These are phyloP conservation scores for Tiphia femorata DNA, from an alignment of 2,888 invertebrate species.

Conservation along the genomic window DNA sequence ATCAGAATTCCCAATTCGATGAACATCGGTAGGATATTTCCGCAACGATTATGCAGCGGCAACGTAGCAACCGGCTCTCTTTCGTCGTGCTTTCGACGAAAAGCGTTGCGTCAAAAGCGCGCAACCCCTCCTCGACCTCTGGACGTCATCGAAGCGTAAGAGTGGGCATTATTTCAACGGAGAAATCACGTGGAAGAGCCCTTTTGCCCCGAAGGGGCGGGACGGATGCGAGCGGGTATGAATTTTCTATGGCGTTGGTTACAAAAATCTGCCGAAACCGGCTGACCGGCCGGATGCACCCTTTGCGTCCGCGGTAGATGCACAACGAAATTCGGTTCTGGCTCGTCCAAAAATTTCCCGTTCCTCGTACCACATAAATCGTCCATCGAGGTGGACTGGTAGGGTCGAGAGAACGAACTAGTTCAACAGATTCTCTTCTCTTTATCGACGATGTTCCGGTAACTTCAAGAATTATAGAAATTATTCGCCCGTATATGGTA, in stretches of 20 bases:
- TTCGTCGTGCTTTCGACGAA: not conserved
- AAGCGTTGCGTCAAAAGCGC: not conserved
- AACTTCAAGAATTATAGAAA: too few relatives aligned
- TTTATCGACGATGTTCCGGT: too few relatives aligned
- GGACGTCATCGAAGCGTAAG: constrained; percentile 10
- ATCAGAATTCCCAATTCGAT: too few relatives aligned
- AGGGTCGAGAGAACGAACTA: too few relatives aligned
- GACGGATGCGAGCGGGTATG: not conserved
- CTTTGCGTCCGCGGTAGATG: constrained; percentile 4
- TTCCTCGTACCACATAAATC: too few relatives aligned
- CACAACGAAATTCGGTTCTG: too few relatives aligned
- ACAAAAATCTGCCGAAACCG: constrained; percentile 6
- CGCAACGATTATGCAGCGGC: not conserved
- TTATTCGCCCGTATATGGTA: too few relatives aligned
- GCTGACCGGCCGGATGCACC: not conserved
- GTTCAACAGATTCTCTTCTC: too few relatives aligned
- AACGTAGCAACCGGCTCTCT: not conserved
- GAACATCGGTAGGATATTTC: too few relatives aligned
- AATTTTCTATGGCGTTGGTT: constrained; percentile 11
- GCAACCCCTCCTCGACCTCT: not conserved
- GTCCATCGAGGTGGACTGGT: too few relatives aligned
- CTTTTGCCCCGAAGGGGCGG: constrained; percentile 10
- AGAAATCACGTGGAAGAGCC: constrained; percentile 16
- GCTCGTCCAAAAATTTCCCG: too few relatives aligned
- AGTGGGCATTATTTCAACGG: constrained; percentile 10